phyloP scores from a whole-genome alignment of 2,888 invertebrate species.

The Caenorhabditis sulstoni region DNA sequence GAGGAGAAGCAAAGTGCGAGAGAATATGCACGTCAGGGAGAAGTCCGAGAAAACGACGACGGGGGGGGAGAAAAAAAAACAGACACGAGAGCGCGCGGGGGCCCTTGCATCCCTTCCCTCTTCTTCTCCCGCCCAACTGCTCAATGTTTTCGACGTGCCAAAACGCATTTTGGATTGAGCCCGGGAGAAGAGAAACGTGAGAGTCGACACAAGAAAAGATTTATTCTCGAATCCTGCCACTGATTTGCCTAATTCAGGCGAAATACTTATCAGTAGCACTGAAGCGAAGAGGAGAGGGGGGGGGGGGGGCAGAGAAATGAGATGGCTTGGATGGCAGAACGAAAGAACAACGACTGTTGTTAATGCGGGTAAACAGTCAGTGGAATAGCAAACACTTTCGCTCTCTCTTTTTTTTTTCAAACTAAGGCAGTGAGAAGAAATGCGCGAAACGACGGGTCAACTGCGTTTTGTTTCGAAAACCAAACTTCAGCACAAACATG shows the following conservation, averaged over 20 bases:
- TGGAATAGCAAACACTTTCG: slow-evolving; percentile 38
- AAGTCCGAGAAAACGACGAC: slow-evolving; percentile 25
- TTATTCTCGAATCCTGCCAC: too few species aligned
- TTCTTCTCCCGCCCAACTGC: slow-evolving; percentile 39
- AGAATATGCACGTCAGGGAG: slow-evolving; percentile 40
- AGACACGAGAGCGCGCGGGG: slow-evolving; percentile 43
- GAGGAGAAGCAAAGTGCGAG: slow-evolving; percentile 38
- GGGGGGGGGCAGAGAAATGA: too few species aligned
- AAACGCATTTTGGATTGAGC: slow-evolving; percentile 51
- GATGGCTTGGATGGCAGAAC: neutral
- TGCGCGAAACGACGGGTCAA: slow-evolving; percentile 22
- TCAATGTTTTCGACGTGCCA: slow-evolving; percentile 60
- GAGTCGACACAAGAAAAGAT: neutral
- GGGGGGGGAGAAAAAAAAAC: slow-evolving; percentile 38
- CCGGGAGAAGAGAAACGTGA: neutral
- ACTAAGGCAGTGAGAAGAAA: slow-evolving; percentile 1
- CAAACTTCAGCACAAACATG: neutral
- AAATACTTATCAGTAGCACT: neutral
- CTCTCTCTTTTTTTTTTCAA: slow-evolving; percentile 6
- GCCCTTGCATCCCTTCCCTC: too few species aligned
- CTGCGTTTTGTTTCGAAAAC: neutral
- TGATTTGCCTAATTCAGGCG: too few species aligned
- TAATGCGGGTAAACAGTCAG: slow-evolving; percentile 52
- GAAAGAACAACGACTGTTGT: slow-evolving; percentile 32
- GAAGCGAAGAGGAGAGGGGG: too few species aligned